phyloP scores from a whole-genome alignment of 37 sponge, comb jelly and placozoan species.

The Agelas oroides region DNA sequence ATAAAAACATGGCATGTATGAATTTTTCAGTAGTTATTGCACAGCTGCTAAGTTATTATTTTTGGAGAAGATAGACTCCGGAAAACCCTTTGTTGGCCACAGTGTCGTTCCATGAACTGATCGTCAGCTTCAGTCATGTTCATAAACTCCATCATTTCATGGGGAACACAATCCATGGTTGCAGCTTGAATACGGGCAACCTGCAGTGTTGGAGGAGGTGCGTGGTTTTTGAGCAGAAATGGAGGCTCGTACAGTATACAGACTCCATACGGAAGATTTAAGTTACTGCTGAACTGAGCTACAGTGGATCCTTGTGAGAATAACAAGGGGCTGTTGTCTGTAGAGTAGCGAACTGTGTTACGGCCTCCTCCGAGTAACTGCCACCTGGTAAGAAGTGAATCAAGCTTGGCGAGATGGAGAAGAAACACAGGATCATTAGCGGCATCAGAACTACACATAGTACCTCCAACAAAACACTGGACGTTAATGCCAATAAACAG shows the following conservation, averaged over 20 bases:
- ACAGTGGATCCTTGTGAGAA: conserved; percentile 51
- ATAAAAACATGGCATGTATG: too few relatives aligned
- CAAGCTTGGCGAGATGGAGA: conserved; percentile 64
- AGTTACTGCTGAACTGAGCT: conserved; percentile 53
- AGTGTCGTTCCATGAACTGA: conserved; percentile 23
- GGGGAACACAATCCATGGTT: conserved; percentile 29
- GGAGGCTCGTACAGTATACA: conserved; percentile 61
- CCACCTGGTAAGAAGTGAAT: conserved; percentile 70
- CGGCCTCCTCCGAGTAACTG: conserved; percentile 38
- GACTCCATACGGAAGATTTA: conserved; percentile 51
- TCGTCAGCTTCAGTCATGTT: conserved; percentile 10
- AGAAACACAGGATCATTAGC: conserved; percentile 73
- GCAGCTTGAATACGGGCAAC: not conserved
- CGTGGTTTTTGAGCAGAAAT: conserved; percentile 41
- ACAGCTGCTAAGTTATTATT: too few relatives aligned
- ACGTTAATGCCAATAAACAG: conserved; percentile 60
- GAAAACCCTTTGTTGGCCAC: not conserved
- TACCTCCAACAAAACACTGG: conserved; percentile 80
- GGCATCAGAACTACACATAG: conserved; percentile 60
- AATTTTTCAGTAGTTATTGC: too few relatives aligned
- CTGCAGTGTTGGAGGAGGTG: conserved; percentile 15
- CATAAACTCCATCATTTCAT: not conserved
- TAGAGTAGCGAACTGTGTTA: conserved; percentile 41
- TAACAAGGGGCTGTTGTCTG: conserved; percentile 45
- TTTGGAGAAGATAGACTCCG: too few relatives aligned